These are phyloP conservation scores for Stercorarius parasiticus DNA, from an alignment of 2,113 vertebrate species.

Conservation along the genomic window DNA sequence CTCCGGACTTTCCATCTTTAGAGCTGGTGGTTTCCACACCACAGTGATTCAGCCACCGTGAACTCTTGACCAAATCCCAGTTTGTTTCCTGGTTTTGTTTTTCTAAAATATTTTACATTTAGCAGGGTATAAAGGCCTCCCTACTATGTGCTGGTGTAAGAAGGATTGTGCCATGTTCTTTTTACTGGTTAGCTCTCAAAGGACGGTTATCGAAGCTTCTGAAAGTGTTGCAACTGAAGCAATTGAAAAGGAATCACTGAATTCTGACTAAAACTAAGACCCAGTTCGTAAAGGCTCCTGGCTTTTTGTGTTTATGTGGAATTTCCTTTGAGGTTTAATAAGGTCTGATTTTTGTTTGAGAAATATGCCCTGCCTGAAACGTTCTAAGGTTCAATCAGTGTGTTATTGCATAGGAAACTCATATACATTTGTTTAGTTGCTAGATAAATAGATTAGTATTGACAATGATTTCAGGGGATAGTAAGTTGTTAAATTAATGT, in stretches of 20 bases:
- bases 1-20: neutral
- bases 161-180: neutral
- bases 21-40: slow-evolving; percentile 47
- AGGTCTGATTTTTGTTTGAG: slow-evolving; percentile 1
- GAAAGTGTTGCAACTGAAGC: neutral
- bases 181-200: neutral
- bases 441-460: neutral
- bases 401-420: neutral
- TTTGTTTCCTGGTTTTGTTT: slow-evolving; percentile 50
- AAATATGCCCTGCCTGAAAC: neutral
- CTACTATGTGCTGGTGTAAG: neutral
- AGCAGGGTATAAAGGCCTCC: neutral
- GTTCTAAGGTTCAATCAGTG: neutral
- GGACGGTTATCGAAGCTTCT: neutral
- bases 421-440: neutral
- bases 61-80: slow-evolving; percentile 46
- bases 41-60: slow-evolving; percentile 36
- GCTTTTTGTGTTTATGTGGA: neutral
- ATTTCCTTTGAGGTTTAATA: neutral
- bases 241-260: neutral
- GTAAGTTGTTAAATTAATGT: neutral
- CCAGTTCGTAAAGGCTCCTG: neutral
- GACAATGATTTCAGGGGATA: neutral
- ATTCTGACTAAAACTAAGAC: neutral
- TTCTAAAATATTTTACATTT: slow-evolving; percentile 36